Evolutionary conservation across 2,888 invertebrate species (phyloP), one percentile per base, ranked within the genome.

Genomic region (Brachyptera putata): DNA sequence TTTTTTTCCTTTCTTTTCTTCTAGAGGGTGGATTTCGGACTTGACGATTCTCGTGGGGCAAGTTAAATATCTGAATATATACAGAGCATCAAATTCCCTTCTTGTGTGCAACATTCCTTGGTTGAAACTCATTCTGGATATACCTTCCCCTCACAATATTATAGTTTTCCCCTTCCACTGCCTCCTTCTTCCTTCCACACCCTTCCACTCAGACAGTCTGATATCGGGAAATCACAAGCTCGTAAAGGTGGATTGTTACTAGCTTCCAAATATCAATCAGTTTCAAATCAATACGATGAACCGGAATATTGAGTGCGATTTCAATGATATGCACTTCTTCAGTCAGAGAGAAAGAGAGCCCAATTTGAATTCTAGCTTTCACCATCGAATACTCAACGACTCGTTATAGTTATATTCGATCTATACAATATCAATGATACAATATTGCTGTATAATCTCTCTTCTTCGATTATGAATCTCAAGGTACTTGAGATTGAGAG

Each of bases 1-100:
- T 36, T 49, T 53, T 57, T 46, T 57, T n/a, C n/a, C 26, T 21
- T 26, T 49, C 24, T 30, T 25, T 53, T 53, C 26, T 24, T 43
- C 49, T 13, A 21, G 36, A 53, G 53, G 53, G 53, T 53, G 53
- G 53, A 53, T 53, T 53, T 53, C 53, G 53, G 53, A 53, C 53
- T 53, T 34, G 53, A 53, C 53, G 53, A 53, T 21, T 53, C 53
- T 53, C 53, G 36, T 53, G 53, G 53, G 53, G 53, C 18, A 22
- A 30, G 53, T 53, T 21, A 53, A 53, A 34, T 30, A 53, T 53
- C 53, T 53, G 53, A 53, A 53, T 36, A 53, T 36, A 53, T n/a
- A n/a, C n/a, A n/a, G 36, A 30, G 26, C 50, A 34, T 26, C 50
- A 50, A 50, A 50, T 50, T n/a, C 3, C 34, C 26, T 30, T 46